These are phyloP conservation scores for Gallinago nigripennis DNA, from an alignment of 2,797 vertebrate genomes.

Conservation along the genomic window DNA sequence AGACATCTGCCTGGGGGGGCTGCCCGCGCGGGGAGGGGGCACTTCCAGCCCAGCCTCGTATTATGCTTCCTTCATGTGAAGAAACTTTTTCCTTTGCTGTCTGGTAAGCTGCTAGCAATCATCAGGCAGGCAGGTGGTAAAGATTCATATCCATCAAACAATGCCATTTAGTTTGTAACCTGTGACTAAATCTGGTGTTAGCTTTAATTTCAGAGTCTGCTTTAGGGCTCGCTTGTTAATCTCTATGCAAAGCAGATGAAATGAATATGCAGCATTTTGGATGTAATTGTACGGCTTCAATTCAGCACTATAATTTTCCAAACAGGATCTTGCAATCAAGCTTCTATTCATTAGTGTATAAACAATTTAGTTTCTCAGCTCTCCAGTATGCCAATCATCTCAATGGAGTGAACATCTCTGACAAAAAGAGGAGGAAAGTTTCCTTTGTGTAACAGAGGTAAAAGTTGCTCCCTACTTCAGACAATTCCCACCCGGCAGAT, in stretches of 20 bases:
- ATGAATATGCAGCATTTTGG: slow-evolving; percentile 99
- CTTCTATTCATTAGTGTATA: slow-evolving; percentile 99
- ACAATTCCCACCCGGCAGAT: background rate
- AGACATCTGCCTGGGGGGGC: slow-evolving; percentile 46
- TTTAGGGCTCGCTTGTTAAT: slow-evolving; percentile 87
- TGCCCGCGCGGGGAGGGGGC: background rate
- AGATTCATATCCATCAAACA: slow-evolving; percentile 80
- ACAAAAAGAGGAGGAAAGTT: slow-evolving; percentile 76
- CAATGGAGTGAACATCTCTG: slow-evolving; percentile 85
- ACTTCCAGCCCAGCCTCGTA: slow-evolving; percentile 15
- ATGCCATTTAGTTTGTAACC: slow-evolving; percentile 83
- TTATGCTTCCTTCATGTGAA: slow-evolving; percentile 55
- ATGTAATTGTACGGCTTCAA: slow-evolving; percentile 99
- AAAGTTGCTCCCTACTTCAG: slow-evolving; percentile 71
- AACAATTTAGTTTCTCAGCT: slow-evolving; percentile 98
- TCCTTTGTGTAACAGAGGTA: slow-evolving; percentile 75
- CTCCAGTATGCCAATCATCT: slow-evolving; percentile 98
- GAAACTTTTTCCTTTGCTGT: slow-evolving; percentile 66
- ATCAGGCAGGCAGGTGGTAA: slow-evolving; percentile 83
- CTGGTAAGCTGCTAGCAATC: slow-evolving; percentile 76
- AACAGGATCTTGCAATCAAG: slow-evolving; percentile 99
- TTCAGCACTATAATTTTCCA: slow-evolving; percentile 97
- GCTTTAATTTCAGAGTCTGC: slow-evolving; percentile 83
- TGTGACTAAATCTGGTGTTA: slow-evolving; percentile 84
- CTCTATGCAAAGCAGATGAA: slow-evolving; percentile 93